Base-by-base conservation (phyloP, 2,888 invertebrate genomes). In the Cyaniris semiargus region DNA sequence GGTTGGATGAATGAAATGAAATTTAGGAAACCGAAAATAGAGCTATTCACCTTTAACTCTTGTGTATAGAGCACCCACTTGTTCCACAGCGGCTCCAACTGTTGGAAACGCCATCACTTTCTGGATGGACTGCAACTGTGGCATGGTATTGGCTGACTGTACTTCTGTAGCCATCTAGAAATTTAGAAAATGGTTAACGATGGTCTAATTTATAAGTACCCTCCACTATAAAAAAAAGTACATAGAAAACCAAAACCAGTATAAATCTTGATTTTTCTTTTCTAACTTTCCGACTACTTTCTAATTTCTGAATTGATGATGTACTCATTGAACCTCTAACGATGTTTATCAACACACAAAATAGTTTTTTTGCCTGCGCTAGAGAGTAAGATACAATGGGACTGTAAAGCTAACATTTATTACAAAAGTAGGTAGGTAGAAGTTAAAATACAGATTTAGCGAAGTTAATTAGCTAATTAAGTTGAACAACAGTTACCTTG, bases 21-120 rank as follows among this genome's bases (percentile, higher is more conserved):
- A 13, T 13, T 13, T 44, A 0, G 7, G 5, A 53, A 15, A 53
- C 53, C 13, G 18, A 5, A 21, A 21, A 58, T 21, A 21, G 21
- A 3, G 58, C 3, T 58, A 8, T 13, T 81, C 84, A 92, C 93
- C 94, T 85, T 95, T 95, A 71, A 95, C 94, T 86, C 87, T 94
- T 34, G 88, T 89, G 85, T 95, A 95, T 76, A 95, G 89, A 66
- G 94, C 93, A 15, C 94, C 93, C 7, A 95, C 94, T 84, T 95
- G 95, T 34, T 93, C 94, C 79, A 94, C 95, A 0, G 95, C 94
- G 58, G 94, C 95, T 31, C 91, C 95, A 3, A 95, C 94, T 27
- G 95, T 90, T 23, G 95, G 95, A 80, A 95, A 85, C 71, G 94
- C 89, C 89, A 94, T 90, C 27, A 92, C 94, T 83, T 95, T 94